Percentiles rank a stretch among this genome's conserved stretches.
These are phyloP conservation scores for Eupristina koningsbergeri DNA, from an alignment of 1,140 invertebrate genomes.

Conservation along the genomic window DNA sequence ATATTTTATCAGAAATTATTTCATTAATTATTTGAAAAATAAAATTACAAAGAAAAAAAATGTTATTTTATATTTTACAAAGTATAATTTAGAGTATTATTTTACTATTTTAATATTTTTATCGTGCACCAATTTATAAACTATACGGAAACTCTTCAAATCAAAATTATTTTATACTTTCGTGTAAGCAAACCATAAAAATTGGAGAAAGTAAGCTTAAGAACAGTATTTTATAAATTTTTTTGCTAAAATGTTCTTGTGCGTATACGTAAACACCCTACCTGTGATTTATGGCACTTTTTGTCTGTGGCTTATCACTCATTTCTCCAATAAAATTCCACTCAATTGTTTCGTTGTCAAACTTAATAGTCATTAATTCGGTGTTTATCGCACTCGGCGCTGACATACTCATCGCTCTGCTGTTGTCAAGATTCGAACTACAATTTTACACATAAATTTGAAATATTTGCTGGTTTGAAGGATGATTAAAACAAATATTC, in stretches of 20 bases:
- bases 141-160: no score
- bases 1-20: no score
- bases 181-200: no score
- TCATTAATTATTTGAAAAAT: no score
- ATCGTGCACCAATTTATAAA: no score
- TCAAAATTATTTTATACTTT: no score
- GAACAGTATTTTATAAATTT: not conserved
- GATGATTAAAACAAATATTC: not conserved
- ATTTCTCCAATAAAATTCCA: slow-evolving; percentile 60
- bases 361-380: slow-evolving; percentile 82
- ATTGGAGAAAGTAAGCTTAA: no score
- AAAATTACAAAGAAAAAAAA: no score
- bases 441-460: not conserved
- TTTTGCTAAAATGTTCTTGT: not conserved
- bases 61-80: no score
- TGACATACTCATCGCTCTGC: slow-evolving; percentile 84
- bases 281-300: slow-evolving; percentile 70
- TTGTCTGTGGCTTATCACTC: slow-evolving; percentile 59
- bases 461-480: no score
- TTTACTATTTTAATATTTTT: no score
- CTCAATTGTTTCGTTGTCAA: slow-evolving; percentile 72
- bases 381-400: slow-evolving; percentile 89
- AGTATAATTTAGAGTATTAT: no score
- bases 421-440: slow-evolving; percentile 78
- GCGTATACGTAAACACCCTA: slow-evolving; percentile 29